A percentile compares a stretch with the other conserved stretches of the same genome.
These are phyloP conservation scores for Calcarius lapponicus DNA, from an alignment of 2,797 vertebrate species.

Conservation along the genomic window DNA sequence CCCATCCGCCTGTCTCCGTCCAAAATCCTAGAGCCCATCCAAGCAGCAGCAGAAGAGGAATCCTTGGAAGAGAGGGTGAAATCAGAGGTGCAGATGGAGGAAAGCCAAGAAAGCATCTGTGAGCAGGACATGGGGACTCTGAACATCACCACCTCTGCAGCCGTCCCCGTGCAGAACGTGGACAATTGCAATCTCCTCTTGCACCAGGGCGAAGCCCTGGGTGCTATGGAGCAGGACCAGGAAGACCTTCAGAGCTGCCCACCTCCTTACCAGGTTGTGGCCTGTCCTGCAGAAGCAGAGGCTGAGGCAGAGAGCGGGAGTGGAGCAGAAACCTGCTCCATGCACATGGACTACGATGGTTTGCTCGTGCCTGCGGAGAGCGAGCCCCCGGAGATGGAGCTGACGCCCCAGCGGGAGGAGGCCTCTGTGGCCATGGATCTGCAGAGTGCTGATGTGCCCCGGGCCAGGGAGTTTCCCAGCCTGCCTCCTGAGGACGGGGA, in stretches of 20 bases:
- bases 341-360: constrained; percentile 52
- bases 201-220: constrained; percentile 62
- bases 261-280: constrained; percentile 70
- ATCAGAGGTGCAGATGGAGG: constrained; percentile 83
- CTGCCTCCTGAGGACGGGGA: constrained; percentile 40
- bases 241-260: constrained; percentile 73
- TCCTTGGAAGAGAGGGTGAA: constrained; percentile 77
- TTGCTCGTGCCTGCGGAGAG: constrained; percentile 10
- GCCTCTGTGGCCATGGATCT: constrained; percentile 57
- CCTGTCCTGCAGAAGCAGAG: constrained; percentile 68
- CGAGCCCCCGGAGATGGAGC: constrained; percentile 5
- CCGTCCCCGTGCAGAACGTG: constrained; percentile 20
- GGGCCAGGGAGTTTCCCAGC: constrained; percentile 33
- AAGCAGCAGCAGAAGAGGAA: constrained; percentile 61
- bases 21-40: constrained; percentile 76
- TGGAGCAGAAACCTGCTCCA: constrained; percentile 58
- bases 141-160: constrained; percentile 51
- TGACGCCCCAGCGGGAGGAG: constrained; percentile 66
- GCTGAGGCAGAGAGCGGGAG: constrained; percentile 51
- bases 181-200: constrained; percentile 53
- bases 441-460: background rate
- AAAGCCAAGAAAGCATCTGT: constrained; percentile 61
- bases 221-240: constrained; percentile 60
- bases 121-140: constrained; percentile 70
- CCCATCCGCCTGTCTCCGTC: constrained; percentile 81